Conservation (phyloP, 2,113 vertebrate genomes). For the Tyrannus savana region DNA sequence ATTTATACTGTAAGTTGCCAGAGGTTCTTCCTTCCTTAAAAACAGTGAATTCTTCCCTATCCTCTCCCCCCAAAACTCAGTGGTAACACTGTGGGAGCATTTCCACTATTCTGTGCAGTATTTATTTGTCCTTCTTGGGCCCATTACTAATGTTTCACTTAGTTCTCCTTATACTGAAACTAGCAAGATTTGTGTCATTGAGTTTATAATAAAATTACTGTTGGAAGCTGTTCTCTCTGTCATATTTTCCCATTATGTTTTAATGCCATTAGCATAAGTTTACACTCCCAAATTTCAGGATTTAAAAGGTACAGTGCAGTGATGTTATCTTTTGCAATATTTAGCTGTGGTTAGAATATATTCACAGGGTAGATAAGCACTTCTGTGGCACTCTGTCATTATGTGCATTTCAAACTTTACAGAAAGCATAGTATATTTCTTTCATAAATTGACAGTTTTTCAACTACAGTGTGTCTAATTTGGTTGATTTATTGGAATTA, state of each 20-base stretch:
- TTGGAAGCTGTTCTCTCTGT: background rate
- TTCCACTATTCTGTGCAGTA: background rate
- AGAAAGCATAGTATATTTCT: background rate
- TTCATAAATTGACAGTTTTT: background rate
- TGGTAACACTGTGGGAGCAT: background rate
- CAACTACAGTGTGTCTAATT: background rate
- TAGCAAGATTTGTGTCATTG: background rate
- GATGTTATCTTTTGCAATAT: background rate
- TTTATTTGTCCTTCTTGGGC: background rate
- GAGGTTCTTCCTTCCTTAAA: background rate
- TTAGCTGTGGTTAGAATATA: background rate
- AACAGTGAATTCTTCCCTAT: background rate
- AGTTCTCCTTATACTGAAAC: background rate
- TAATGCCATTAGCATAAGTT: background rate
- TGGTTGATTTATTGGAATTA: background rate
- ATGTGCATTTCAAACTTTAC: background rate
- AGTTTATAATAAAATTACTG: background rate
- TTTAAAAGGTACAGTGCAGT: background rate
- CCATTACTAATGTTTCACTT: background rate
- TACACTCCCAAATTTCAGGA: background rate
- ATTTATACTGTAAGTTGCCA: background rate
- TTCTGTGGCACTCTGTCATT: background rate
- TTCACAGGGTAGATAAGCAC: background rate
- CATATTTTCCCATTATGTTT: background rate
- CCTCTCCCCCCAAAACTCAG: background rate